Evolutionary conservation across 1,140 invertebrate species (phyloP).

Genomic region (Caenorhabditis inopinata): DNA sequence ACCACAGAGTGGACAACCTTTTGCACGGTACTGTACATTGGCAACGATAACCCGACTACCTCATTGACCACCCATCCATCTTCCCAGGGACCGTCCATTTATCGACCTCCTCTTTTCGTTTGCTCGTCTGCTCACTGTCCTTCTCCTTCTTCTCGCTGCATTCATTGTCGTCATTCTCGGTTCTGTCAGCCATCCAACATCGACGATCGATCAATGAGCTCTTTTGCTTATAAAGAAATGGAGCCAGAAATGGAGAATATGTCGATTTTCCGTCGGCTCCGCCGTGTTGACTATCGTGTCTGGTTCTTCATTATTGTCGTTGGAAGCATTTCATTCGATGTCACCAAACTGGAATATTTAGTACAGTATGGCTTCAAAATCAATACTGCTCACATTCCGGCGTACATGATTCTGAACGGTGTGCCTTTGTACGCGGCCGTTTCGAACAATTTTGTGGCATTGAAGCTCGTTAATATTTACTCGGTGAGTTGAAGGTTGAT

Average conservation of each 20-base stretch:
- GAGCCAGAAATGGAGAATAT: neutral
- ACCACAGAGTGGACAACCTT: too few relatives aligned
- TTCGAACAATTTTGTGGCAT: neutral
- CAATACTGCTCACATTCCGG: conserved; percentile 10
- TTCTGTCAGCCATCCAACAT: neutral
- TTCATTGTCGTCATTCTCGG: neutral
- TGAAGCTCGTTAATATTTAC: neutral
- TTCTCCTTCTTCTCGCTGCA: neutral
- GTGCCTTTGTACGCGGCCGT: neutral
- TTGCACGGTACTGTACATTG: too few relatives aligned
- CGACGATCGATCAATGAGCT: neutral
- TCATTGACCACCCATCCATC: neutral
- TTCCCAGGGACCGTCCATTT: neutral
- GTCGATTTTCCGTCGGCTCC: neutral
- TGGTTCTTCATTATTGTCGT: conserved; percentile 15
- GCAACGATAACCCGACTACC: neutral
- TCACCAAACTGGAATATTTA: conserved; percentile 17
- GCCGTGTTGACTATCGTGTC: neutral
- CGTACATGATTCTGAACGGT: neutral
- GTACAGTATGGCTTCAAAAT: conserved; percentile 10
- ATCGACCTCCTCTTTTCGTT: neutral
- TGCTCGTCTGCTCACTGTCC: neutral
- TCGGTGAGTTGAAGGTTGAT: neutral
- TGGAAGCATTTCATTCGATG: conserved; percentile 5
- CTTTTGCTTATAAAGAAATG: neutral